phyloP scores from a whole-genome alignment of 2,888 invertebrate genomes.

The Hipparchia semele region DNA sequence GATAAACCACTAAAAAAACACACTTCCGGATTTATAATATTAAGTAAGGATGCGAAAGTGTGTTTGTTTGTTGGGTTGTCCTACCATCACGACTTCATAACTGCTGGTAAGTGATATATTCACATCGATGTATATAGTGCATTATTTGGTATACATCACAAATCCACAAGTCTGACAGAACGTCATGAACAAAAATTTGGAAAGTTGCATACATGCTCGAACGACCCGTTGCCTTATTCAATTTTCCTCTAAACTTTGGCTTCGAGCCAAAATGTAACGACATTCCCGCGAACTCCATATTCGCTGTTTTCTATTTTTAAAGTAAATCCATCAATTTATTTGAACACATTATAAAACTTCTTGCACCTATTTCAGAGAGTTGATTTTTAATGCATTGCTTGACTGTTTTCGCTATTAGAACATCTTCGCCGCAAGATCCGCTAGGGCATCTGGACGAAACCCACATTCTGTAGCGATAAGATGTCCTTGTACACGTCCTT shows the following conservation, averaged over 20 bases:
- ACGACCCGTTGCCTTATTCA: constrained; percentile 41
- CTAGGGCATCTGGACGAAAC: too few species aligned
- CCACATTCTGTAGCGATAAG: too few species aligned
- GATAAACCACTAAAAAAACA: too few species aligned
- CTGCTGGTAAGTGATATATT: not conserved
- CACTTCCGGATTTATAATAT: too few species aligned
- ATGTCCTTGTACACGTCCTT: too few species aligned
- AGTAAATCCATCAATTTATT: constrained; percentile 22
- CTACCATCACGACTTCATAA: too few species aligned
- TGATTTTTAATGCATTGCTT: not conserved
- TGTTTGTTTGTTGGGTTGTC: too few species aligned
- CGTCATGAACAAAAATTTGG: constrained; percentile 41
- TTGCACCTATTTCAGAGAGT: not conserved
- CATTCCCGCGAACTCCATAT: constrained; percentile 34
- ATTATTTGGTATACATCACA: constrained; percentile 14
- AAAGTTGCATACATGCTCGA: constrained; percentile 35
- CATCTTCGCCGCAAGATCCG: too few species aligned
- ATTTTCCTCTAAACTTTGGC: constrained; percentile 44
- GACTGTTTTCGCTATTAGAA: not conserved
- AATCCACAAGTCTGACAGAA: constrained; percentile 35
- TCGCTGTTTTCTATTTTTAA: constrained; percentile 30
- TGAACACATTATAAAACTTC: not conserved
- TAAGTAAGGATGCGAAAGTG: too few species aligned
- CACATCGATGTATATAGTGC: not conserved
- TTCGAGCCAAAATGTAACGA: constrained; percentile 41